These are phyloP conservation scores for Coendou prehensilis DNA, from an alignment of 2,797 vertebrate species.

Conservation along the genomic window DNA sequence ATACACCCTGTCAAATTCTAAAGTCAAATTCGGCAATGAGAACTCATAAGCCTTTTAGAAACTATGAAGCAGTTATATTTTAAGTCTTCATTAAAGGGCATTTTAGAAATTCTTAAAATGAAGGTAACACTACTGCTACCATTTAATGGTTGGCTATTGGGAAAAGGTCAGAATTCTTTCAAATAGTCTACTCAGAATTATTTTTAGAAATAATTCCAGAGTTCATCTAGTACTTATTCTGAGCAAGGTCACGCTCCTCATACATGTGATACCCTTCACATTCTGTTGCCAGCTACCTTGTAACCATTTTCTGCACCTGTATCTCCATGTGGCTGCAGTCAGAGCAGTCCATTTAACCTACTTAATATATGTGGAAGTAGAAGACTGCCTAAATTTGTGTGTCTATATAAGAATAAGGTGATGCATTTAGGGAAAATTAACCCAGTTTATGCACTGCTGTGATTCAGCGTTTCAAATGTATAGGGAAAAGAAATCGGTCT, in stretches of 20 bases:
- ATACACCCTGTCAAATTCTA: background rate
- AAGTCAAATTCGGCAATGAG: background rate
- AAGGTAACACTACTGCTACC: background rate
- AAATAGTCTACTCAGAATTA: constrained; percentile 62
- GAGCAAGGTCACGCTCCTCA: constrained; percentile 26
- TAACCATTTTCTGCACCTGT: constrained; percentile 22
- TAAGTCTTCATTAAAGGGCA: background rate
- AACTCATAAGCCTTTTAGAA: constrained; percentile 4
- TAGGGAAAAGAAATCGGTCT: constrained; percentile 8
- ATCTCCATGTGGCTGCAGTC: background rate
- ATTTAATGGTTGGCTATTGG: background rate
- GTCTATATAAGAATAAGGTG: background rate
- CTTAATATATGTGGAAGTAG: background rate
- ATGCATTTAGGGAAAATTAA: background rate
- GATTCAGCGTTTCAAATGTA: constrained; percentile 48
- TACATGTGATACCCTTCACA: constrained; percentile 50
- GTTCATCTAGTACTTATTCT: constrained; percentile 53
- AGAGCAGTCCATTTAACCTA: background rate
- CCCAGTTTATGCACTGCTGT: background rate
- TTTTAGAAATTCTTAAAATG: constrained; percentile 55
- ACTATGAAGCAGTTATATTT: background rate
- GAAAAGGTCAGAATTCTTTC: constrained; percentile 54
- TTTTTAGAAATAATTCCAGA: constrained; percentile 72
- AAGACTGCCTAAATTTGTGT: background rate
- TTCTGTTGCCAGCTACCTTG: constrained; percentile 19